A percentile compares a stretch with the other conserved stretches of the same genome.
Conservation (phyloP, 2,797 vertebrate genomes). For the Aeoliscus strigatus region DNA sequence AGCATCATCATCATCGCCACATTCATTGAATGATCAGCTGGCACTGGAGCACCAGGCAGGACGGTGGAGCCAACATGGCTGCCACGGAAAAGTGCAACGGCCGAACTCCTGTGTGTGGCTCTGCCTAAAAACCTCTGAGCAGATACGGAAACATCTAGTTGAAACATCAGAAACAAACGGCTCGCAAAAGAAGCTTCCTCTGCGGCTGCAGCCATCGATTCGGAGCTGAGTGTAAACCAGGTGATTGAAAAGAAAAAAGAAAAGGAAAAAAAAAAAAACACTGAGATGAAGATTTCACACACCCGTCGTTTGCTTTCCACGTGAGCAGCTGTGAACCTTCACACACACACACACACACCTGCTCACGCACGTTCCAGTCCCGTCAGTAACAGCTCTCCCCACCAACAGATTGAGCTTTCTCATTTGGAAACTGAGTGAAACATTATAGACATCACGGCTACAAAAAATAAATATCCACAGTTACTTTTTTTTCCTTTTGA, state of each 20-base stretch:
- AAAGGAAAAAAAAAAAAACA: slow-evolving; percentile 44
- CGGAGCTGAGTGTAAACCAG: slow-evolving; percentile 69
- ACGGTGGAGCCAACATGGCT: slow-evolving; percentile 43
- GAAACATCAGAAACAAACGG: no score
- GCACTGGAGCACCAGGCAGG: slow-evolving; percentile 19
- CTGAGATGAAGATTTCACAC: slow-evolving; percentile 46
- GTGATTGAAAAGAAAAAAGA: slow-evolving; percentile 53
- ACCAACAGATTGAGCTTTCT: slow-evolving; percentile 65
- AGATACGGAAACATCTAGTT: no score
- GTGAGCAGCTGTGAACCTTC: slow-evolving; percentile 12
- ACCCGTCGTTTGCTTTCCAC: slow-evolving; percentile 13
- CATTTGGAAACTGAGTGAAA: slow-evolving; percentile 63
- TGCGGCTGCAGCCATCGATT: slow-evolving; percentile 46
- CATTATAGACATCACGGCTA: slow-evolving; percentile 53
- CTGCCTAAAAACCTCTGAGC: slow-evolving; percentile 35
- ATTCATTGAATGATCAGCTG: slow-evolving; percentile 36
- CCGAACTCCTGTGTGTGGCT: slow-evolving; percentile 35
- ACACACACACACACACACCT: slow-evolving; percentile 7
- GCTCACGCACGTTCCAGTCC: slow-evolving; percentile 19
- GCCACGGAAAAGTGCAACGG: slow-evolving; percentile 48
- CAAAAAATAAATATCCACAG: slow-evolving; percentile 77
- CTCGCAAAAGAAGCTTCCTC: slow-evolving; percentile 30
- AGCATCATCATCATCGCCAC: slow-evolving; percentile 26
- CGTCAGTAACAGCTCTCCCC: slow-evolving; percentile 31
- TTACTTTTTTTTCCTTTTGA: slow-evolving; percentile 61